phyloP scores from a whole-genome alignment of 1,140 invertebrate genomes.

The Trachymyrmex septentrionalis region DNA sequence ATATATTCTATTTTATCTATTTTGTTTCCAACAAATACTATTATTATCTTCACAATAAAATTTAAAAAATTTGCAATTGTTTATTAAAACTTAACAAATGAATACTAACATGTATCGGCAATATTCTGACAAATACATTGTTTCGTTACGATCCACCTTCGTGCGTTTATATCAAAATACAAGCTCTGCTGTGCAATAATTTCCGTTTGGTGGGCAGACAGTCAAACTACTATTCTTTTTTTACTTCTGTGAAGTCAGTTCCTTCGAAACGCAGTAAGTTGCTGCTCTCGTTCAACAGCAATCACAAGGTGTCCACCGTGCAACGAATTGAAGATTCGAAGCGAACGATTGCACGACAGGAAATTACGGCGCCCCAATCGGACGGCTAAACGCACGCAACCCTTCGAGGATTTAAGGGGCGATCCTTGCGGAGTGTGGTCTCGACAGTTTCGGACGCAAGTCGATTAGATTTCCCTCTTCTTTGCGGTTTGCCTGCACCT shows the following conservation, averaged over 20 bases:
- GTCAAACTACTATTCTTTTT: conserved; percentile 8
- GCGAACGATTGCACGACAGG: conserved; percentile 73
- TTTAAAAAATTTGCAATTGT: neutral
- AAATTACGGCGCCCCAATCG: conserved; percentile 74
- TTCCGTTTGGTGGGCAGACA: conserved; percentile 35
- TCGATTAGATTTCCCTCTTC: conserved; percentile 76
- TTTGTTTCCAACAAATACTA: neutral
- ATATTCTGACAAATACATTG: neutral
- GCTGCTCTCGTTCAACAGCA: conserved; percentile 44
- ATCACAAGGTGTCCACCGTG: conserved; percentile 61
- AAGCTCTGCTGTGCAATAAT: conserved; percentile 19
- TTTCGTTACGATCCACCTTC: conserved; percentile 24
- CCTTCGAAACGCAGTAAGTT: conserved; percentile 54
- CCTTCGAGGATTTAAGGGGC: conserved; percentile 72
- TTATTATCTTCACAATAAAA: neutral
- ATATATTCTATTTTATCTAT: neutral
- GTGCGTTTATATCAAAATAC: conserved; percentile 17
- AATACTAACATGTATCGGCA: neutral
- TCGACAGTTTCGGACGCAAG: conserved; percentile 76
- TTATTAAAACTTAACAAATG: neutral
- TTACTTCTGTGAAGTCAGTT: conserved; percentile 25
- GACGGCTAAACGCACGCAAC: conserved; percentile 73
- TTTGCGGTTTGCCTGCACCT: conserved; percentile 67
- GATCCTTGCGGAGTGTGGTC: conserved; percentile 73
- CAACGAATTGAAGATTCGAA: conserved; percentile 64